Evolutionary conservation across 2,113 vertebrate species (phyloP).

Genomic region (Odontesthes bonariensis): DNA sequence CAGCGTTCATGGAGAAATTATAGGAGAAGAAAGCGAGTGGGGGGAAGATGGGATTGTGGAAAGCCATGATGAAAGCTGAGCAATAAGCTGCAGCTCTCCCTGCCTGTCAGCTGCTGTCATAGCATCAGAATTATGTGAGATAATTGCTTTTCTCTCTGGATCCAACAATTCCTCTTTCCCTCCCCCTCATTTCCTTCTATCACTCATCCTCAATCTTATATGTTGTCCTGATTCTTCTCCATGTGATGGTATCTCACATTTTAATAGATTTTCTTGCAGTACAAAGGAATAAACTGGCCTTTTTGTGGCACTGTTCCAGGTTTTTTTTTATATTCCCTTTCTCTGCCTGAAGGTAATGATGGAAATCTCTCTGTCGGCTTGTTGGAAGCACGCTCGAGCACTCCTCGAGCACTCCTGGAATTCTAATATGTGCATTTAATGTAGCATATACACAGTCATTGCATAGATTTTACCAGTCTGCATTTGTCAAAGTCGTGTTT

Average conservation of each 20-base stretch:
- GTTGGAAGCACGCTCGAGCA: not conserved
- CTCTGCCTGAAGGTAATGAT: constrained; percentile 18
- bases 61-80: constrained; percentile 68
- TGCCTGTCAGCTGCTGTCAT: constrained; percentile 72
- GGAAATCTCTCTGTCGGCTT: constrained; percentile 32
- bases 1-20: constrained; percentile 57
- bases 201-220: constrained; percentile 46
- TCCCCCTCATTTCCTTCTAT: constrained; percentile 63
- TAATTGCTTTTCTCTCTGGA: constrained; percentile 71
- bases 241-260: constrained; percentile 35
- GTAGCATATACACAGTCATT: not conserved
- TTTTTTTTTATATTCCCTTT: constrained; percentile 30
- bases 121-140: constrained; percentile 63
- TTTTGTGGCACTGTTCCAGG: constrained; percentile 10
- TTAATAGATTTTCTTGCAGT: constrained; percentile 3
- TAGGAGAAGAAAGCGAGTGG: constrained; percentile 38
- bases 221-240: constrained; percentile 17
- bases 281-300: constrained; percentile 31
- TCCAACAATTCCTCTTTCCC: constrained; percentile 32
- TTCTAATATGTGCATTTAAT: constrained; percentile 32
- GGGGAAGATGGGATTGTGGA: constrained; percentile 16
- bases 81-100: constrained; percentile 72
- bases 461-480: constrained; percentile 16
- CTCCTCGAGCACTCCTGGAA: not conserved
- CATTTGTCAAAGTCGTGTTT: constrained; percentile 21